Base-by-base conservation (phyloP, 2,113 vertebrate genomes). In the Cynoglossus semilaevis region DNA sequence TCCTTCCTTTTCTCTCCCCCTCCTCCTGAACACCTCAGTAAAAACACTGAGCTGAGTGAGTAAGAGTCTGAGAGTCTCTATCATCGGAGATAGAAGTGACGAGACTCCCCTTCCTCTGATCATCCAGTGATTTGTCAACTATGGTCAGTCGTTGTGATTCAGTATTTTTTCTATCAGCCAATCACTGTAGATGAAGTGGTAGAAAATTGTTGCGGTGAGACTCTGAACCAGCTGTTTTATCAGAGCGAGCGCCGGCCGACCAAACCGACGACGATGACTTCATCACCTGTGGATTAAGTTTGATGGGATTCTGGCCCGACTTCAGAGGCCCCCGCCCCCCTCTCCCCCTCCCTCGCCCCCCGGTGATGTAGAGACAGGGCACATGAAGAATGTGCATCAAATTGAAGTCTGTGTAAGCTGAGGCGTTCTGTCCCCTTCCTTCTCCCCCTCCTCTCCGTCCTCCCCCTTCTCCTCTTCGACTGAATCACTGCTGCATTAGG, bases 221-320 rank as follows among this genome's bases (percentile, higher is more conserved):
- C 73, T 43, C 34, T 1, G 38, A 49, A 63, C 70, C 73, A 72
- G 72, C 43, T 55, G 69, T 62, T 71, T 77, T 75, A 80, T 83
- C 76, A 60, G 65, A 60, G 63, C 6, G 13, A 63, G 50, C 56
- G 55, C 73, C 16, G 53, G 69, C 42, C 47, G 70, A 69, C 73
- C 70, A 34, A 73, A 73, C 76, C 70, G 56, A 34, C 70, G 80
- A 67, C 53, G 51, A 76, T 82, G 72, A 86, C 79, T 70, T 86
- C 77, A 72, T 86, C 77, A 84, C 67, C 67, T 70, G 68, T 81
- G 75, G 80, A 77, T 72, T 76, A 63, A 66, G 76, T 83, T 77
- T 72, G 71, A 76, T 61, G 71, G 64, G 60, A 59, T 49, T 73
- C 67, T 86, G 81, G 82, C 74, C 73, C 46, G 40, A 71, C 78